Percentiles rank a stretch among this genome's conserved stretches.
These are phyloP conservation scores for Brachionus asplanchnoidis DNA, from an alignment of 1,140 invertebrate genomes.

Conservation along the genomic window DNA sequence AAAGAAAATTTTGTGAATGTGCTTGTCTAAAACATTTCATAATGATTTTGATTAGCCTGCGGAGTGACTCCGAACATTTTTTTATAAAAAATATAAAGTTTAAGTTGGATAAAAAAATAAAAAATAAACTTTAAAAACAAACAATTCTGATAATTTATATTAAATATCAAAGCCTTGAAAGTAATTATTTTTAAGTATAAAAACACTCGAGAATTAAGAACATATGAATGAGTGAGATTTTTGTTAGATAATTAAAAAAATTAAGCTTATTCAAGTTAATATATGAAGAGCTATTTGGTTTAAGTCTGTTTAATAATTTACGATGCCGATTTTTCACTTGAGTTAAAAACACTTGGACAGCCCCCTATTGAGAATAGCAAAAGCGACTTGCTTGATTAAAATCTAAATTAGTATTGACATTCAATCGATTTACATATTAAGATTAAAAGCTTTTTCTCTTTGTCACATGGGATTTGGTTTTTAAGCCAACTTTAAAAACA, in stretches of 20 bases:
- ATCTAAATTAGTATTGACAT: neutral
- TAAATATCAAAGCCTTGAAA: neutral
- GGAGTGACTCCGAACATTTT: too few species aligned
- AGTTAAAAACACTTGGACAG: neutral
- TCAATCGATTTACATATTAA: neutral
- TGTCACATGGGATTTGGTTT: neutral
- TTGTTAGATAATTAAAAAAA: too few species aligned
- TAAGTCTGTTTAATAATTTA: neutral
- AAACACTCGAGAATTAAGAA: too few species aligned
- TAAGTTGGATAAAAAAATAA: neutral
- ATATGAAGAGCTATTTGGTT: too few species aligned
- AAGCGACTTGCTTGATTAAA: neutral
- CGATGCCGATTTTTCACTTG: neutral
- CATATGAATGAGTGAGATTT: too few species aligned
- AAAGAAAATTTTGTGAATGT: too few species aligned
- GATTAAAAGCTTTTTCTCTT: neutral
- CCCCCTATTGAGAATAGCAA: neutral
- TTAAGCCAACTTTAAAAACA: neutral
- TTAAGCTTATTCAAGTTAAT: too few species aligned
- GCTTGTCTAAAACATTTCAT: too few species aligned
- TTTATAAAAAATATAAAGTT: neutral
- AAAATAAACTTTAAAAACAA: neutral
- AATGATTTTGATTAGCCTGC: too few species aligned
- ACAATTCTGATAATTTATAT: neutral
- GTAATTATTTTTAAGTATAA: neutral